Evolutionary conservation across 2,797 vertebrate species (phyloP), one percentile per base, ranked within the genome.

Genomic region (Acanthis flammea): DNA sequence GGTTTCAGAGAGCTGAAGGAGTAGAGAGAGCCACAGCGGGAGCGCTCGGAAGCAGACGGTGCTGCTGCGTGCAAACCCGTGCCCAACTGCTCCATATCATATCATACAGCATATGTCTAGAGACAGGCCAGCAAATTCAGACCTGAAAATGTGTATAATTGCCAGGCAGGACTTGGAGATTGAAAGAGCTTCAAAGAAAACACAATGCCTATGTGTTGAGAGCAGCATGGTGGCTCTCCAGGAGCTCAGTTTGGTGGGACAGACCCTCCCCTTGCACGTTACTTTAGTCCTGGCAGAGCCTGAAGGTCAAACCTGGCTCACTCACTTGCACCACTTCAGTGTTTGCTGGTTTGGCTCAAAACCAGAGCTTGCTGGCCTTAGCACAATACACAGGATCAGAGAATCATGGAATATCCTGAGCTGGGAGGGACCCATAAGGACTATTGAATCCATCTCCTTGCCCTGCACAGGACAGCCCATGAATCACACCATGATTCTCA

Each of bases 131-230:
- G 22, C 77, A 67, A 72, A 94, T 77, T 68, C 74, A 91, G 92
- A 94, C 84, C 90, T 89, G 93, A 48, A 90, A 94, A 94, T 14
- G 86, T 8, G 37, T 84, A 3, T 84, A 76, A 92, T 83, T 95
- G 83, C 94, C 93, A 86, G 92, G 80, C 83, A 95, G 95, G 93
- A 93, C 96, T 88, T 50, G 5, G 35, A 65, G 89, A 35, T n/a
- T 87, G 86, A 83, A 74, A 85, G 60, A 86, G 33, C 63, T 89
- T 95, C 83, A 91, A 83, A 85, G 90, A 54, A 86, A 94, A 58
- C 44, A 10, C 71, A 74, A 24, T 53, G 47, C 27, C 75, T 2
- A 0, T 19, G 63, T 33, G 60, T 13, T 47, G 48, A 33, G 55
- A 87, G 85, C 58, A 55, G 35, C 0, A 4, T 37, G 73, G 55